Evolutionary conservation across 2,113 vertebrate species (phyloP).

Genomic region (Megaceryle maxima): DNA sequence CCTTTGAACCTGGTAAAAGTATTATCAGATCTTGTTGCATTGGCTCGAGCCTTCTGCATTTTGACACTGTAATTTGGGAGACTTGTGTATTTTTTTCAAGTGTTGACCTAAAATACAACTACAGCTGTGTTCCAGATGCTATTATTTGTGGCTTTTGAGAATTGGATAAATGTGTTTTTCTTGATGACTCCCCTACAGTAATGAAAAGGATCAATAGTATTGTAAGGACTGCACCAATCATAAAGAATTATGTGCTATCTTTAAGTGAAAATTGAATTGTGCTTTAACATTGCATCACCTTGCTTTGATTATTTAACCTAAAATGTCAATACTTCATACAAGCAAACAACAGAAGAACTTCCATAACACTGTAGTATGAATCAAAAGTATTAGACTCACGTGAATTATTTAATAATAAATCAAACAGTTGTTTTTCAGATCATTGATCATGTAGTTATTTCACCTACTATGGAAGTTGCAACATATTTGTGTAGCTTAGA

Average conservation of each 20-base stretch:
- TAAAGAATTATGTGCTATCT: slow-evolving; percentile 76
- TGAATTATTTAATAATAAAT: slow-evolving; percentile 54
- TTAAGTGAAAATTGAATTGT: slow-evolving; percentile 81
- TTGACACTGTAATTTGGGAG: not conserved
- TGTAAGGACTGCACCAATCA: slow-evolving; percentile 68
- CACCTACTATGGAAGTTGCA: not conserved
- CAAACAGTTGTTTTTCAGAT: slow-evolving; percentile 29
- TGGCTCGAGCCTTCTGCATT: not conserved
- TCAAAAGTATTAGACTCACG: slow-evolving; percentile 25
- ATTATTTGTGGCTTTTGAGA: slow-evolving; percentile 73
- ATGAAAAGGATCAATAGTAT: slow-evolving; percentile 74
- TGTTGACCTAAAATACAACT: slow-evolving; percentile 60
- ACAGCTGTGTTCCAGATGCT: slow-evolving; percentile 55
- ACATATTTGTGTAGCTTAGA: not conserved
- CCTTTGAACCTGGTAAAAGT: slow-evolving; percentile 26
- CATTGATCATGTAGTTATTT: slow-evolving; percentile 56
- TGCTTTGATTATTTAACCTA: slow-evolving; percentile 80
- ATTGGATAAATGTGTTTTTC: slow-evolving; percentile 60
- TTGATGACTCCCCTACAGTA: slow-evolving; percentile 72
- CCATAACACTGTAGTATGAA: slow-evolving; percentile 8
- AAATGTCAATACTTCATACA: slow-evolving; percentile 71
- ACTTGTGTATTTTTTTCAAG: not conserved
- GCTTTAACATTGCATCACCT: slow-evolving; percentile 71
- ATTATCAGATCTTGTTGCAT: not conserved
- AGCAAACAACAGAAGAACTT: slow-evolving; percentile 51